Conservation (phyloP, 1,140 invertebrate species). For the Leptonema lineaticorne region DNA sequence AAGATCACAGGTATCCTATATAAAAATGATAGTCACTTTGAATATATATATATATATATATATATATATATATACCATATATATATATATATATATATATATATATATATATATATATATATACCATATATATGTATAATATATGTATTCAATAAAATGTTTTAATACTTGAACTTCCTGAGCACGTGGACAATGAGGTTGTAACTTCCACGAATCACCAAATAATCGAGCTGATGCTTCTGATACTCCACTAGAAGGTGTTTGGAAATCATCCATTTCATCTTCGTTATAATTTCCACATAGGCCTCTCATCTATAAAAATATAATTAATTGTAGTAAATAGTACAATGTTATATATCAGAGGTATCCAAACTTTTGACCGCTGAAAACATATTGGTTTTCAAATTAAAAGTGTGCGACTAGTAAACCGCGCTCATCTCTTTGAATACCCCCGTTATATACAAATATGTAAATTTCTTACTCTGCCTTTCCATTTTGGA, state of each 20-base stretch:
- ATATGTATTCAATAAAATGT: no score
- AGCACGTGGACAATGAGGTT: constrained; percentile 69
- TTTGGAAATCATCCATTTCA: constrained; percentile 78
- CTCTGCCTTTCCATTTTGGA: constrained; percentile 56
- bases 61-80: no score
- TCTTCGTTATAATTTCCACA: constrained; percentile 91
- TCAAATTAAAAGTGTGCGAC: no score
- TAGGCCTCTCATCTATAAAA: constrained; percentile 73
- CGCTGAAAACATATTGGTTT: no score
- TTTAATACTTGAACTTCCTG: constrained; percentile 49
- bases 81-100: no score
- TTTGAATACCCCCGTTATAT: no score
- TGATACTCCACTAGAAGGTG: constrained; percentile 71
- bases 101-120: no score
- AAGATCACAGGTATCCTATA: constrained; percentile 70
- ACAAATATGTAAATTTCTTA: constrained; percentile 1
- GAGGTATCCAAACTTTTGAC: no score
- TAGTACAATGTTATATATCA: background rate
- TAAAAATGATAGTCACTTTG: constrained; percentile 17
- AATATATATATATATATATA: background rate
- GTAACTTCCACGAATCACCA: constrained; percentile 85
- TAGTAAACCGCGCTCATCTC: no score
- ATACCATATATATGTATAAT: no score
- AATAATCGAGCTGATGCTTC: constrained; percentile 75
- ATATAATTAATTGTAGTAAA: constrained; percentile 10